Evolutionary conservation across 2,888 invertebrate species (phyloP).

Genomic region (Ormyrus thymus): DNA sequence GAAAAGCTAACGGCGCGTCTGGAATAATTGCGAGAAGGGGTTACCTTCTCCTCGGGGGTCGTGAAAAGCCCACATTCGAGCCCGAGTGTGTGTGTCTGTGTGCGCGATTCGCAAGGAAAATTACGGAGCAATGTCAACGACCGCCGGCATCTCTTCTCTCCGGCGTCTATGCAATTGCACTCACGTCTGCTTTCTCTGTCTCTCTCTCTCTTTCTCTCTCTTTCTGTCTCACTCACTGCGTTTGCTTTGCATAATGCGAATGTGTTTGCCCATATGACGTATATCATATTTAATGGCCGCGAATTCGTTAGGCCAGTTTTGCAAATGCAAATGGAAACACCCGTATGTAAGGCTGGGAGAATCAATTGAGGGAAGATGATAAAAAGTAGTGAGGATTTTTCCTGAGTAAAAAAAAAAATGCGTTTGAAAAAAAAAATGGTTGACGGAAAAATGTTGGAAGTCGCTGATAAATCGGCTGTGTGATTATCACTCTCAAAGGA

Average conservation of each 20-base stretch:
- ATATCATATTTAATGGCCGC: neutral
- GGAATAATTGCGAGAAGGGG: constrained; percentile 27
- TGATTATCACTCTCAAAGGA: no score
- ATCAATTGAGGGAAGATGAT: neutral
- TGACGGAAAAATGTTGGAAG: no score
- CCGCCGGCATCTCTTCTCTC: constrained; percentile 55
- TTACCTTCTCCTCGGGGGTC: neutral
- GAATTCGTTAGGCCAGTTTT: neutral
- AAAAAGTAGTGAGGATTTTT: neutral
- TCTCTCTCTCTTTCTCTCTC: constrained; percentile 14
- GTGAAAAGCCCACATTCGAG: neutral
- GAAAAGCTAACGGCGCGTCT: constrained; percentile 22
- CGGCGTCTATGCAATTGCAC: constrained; percentile 20
- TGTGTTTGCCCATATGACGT: neutral
- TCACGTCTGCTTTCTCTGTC: constrained; percentile 34
- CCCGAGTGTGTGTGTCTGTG: constrained; percentile 24
- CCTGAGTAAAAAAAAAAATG: neutral
- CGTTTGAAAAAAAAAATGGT: neutral
- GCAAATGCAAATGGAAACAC: neutral
- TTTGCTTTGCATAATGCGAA: constrained; percentile 38
- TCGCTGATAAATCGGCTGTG: no score
- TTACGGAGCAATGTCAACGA: constrained; percentile 71
- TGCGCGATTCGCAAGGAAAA: constrained; percentile 64
- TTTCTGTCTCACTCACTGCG: neutral
- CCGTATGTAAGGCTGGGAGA: no score